Conservation (phyloP, 2,888 invertebrate species). For the Zaprionus lineosus region DNA sequence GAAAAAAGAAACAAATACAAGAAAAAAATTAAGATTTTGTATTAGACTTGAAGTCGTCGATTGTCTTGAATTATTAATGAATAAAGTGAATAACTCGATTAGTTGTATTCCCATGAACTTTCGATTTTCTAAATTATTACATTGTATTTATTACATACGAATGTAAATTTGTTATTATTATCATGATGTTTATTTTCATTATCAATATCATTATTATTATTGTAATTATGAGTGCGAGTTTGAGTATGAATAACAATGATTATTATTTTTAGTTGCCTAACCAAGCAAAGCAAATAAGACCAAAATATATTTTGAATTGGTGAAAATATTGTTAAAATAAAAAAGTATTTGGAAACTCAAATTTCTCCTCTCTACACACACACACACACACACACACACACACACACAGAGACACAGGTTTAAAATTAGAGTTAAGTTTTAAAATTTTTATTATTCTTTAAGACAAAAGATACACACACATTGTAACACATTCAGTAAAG, state of each 20-base stretch:
- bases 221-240: conserved; percentile 10
- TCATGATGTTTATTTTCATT: conserved; percentile 30
- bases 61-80: conserved; percentile 58
- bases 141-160: conserved; percentile 46
- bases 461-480: conserved; percentile 45
- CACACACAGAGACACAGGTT: conserved; percentile 12
- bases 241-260: too few relatives aligned
- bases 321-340: conserved; percentile 44
- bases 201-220: conserved; percentile 35
- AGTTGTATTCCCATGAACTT: conserved; percentile 30
- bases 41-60: conserved; percentile 72
- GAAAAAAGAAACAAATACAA: conserved; percentile 19
- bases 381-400: conserved; percentile 31
- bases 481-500: conserved; percentile 46
- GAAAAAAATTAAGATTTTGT: too few relatives aligned
- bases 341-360: conserved; percentile 72
- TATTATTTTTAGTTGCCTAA: conserved; percentile 35
- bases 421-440: conserved; percentile 25
- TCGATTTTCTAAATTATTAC: conserved; percentile 57
- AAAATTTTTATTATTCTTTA: conserved; percentile 45
- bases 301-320: conserved; percentile 63
- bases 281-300: conserved; percentile 24
- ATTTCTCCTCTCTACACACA: conserved; percentile 59
- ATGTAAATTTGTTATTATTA: conserved; percentile 49
- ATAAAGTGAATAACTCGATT: conserved; percentile 28